These are phyloP conservation scores for Eurystomus gularis DNA, from an alignment of 2,113 vertebrate genomes.

Conservation along the genomic window DNA sequence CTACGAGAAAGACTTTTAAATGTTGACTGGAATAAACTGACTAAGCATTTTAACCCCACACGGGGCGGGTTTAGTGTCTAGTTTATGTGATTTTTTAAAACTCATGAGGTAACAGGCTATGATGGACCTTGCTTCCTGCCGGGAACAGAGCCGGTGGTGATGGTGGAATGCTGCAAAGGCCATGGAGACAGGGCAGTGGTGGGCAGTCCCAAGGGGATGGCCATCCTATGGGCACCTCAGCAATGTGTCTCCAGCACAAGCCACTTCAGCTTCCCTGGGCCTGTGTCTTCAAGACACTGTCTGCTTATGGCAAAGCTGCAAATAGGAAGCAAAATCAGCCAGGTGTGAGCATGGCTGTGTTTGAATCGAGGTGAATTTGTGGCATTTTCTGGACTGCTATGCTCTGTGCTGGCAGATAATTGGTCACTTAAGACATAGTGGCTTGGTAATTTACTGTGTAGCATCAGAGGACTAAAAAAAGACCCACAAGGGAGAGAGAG, in stretches of 20 bases:
- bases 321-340: background rate
- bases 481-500: background rate
- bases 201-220: rapidly evolving
- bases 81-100: background rate
- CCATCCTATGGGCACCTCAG: rapidly evolving
- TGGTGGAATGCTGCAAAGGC: background rate
- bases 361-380: rapidly evolving
- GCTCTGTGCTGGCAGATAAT: background rate
- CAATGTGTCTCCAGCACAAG: background rate
- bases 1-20: background rate
- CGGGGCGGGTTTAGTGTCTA: background rate
- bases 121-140: background rate
- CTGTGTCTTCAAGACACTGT: rapidly evolving
- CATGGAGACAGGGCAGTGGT: rapidly evolving
- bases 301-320: background rate
- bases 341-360: rapidly evolving
- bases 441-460: background rate
- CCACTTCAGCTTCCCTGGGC: background rate
- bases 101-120: rapidly evolving
- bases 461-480: background rate
- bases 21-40: background rate
- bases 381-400: background rate
- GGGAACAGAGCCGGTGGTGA: background rate
- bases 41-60: background rate
- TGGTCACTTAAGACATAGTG: background rate